Evolutionary conservation across 1,140 invertebrate species (phyloP), one percentile per base, ranked within the genome.

Genomic region (Solenopsis fugax): DNA sequence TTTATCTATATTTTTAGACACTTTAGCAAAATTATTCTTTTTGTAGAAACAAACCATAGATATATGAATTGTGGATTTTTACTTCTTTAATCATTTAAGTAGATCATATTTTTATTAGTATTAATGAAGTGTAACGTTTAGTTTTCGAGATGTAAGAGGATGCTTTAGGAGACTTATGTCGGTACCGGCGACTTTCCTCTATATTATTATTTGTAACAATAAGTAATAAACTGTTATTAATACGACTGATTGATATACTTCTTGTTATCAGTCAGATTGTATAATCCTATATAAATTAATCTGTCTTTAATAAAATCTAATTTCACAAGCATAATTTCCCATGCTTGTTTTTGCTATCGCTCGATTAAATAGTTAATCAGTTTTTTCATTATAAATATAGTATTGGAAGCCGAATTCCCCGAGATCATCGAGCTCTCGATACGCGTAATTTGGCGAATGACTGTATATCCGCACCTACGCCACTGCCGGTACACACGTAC

Each of bases 381-480:
- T 52, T 37, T 37, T 0, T 60, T 76, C n/a, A 45, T 48, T 41
- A 29, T 29, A 29, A 29, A 29, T 34, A 0, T 62, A 29, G 16
- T 16, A 34, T 34, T 9, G 16, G 16, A 45, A 77, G 16, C 16
- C 21, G 2, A 41, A n/a, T 34, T 24, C 16, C 34, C 56, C 48
- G 54, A 71, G 29, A 67, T 76, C 45, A 21, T 56, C 21, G 34
- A 16, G n/a, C 34, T 72, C n/a, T 24, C 4, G 21, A 21, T 60
- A 76, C 45, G 34, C 73, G 37, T 10, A 58, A 72, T 48, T 82
- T 52, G 41, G 9, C 50, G 34, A 50, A 21, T 18, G 29, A 45
- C 37, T 62, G 41, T 80, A 69, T 60, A 76, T 5, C 21, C 13
- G 24, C 54, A 76, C 76, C 88, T 56, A 90, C 89, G 89, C 89